Percentiles rank a stretch among this genome's conserved stretches.
Evolutionary conservation across 2,113 vertebrate genomes (phyloP).

Genomic region (Pantherophis guttatus): DNA sequence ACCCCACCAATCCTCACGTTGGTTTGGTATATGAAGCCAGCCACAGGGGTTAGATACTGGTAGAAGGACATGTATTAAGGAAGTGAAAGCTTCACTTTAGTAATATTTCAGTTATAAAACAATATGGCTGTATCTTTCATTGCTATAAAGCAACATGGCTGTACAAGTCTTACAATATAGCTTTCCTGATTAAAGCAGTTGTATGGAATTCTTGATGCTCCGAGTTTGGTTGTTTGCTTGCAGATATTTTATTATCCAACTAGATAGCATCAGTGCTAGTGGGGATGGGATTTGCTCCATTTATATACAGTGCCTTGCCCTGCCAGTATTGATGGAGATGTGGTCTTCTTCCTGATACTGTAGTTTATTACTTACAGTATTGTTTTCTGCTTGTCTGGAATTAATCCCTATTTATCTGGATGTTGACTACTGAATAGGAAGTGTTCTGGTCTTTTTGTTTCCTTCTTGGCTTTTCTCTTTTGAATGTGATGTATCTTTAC

Average conservation of each 20-base stretch:
- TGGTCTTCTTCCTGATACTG: neutral
- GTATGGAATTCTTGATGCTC: neutral
- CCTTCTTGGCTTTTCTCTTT: neutral
- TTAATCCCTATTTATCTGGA: neutral
- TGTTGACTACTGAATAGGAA: neutral
- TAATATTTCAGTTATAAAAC: neutral
- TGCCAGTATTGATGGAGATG: neutral
- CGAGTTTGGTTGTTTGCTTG: neutral
- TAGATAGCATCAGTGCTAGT: neutral
- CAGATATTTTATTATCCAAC: neutral
- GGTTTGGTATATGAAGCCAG: neutral
- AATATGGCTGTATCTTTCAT: neutral
- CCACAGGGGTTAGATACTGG: neutral
- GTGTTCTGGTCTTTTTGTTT: neutral
- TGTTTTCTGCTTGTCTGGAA: neutral
- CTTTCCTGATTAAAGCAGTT: neutral
- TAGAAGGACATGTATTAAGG: neutral
- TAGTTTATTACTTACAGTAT: neutral
- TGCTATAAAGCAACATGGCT: neutral
- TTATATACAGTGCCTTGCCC: neutral
- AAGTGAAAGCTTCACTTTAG: neutral
- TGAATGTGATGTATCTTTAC: neutral
- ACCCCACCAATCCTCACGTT: neutral
- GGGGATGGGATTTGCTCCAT: neutral
- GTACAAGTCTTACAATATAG: neutral